Base-by-base conservation (phyloP, 2,888 invertebrate genomes). In the Drosophila koepferae region DNA sequence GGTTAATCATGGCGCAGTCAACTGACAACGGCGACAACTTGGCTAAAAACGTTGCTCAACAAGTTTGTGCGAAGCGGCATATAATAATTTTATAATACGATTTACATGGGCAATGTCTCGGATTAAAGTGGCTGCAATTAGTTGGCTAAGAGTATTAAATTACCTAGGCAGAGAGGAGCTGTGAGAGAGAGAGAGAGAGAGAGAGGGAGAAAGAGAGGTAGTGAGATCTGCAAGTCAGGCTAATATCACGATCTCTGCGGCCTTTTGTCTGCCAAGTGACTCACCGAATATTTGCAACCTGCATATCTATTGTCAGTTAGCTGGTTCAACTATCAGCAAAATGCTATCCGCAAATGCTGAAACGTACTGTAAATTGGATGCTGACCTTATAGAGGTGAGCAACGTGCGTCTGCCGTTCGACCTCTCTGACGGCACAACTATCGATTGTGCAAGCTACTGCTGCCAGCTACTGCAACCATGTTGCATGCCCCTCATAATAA, bases 321-420 rank as follows among this genome's bases (percentile, higher is more conserved):
- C 73, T 34, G 55, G 55, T 41, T 60, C 67, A 63, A 44, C 71
- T 72, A 63, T 65, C 71, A 54, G 60, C n/a, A 7, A 16, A 40
- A 40, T 16, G 38, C 71, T 72, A 60, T 61, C 68, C 60, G 60
- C n/a, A 48, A 23, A 34, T 34, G 36, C 40, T 41, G 14, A 31
- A 54, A 36, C 61, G 40, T 64, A 63, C 67, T 77, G 67, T 72
- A 77, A 69, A 84, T 75, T 82, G 86, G 80, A 67, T 79, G 80
- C 86, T 91, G 91, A 91, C 91, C 91, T 86, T 89, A 81, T 89
- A 82, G 80, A 90, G 90, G 91, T 91, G 91, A 90, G 90, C 89
- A 91, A 90, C 90, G 91, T 90, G 91, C 90, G 84, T 91, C 86
- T 72, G 66, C 58, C 72, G 23, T 28, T 46, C 63, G 72, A 68